Percentiles rank a stretch among this genome's conserved stretches.
Conservation (phyloP, 2,797 vertebrate species). For the Todus mexicanus region DNA sequence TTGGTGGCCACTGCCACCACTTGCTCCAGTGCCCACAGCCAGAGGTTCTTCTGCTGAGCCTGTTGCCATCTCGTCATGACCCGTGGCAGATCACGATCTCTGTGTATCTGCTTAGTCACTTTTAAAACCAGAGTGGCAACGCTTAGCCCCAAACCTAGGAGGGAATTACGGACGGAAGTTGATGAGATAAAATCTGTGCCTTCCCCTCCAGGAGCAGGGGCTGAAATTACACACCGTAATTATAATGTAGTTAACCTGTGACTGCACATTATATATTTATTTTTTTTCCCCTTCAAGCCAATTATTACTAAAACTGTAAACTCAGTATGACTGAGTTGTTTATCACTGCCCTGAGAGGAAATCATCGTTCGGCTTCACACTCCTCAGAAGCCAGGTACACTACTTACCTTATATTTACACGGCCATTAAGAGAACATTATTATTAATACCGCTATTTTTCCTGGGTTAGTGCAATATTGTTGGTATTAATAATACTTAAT, state of each 20-base stretch:
- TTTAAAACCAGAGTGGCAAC: neutral
- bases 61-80: neutral
- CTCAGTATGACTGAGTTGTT: constrained; percentile 45
- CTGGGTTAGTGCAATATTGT: neutral
- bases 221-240: constrained; percentile 53
- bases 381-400: constrained; percentile 20
- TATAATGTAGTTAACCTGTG: constrained; percentile 50
- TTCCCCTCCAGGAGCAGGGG: constrained; percentile 42
- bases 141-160: neutral
- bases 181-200: constrained; percentile 50
- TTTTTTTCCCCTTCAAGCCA: constrained; percentile 25
- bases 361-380: neutral
- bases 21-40: neutral
- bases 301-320: constrained; percentile 49
- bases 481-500: constrained; percentile 54
- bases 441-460: constrained; percentile 37
- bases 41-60: neutral
- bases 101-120: neutral
- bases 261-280: neutral
- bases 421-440: constrained; percentile 33
- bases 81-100: rapidly evolving
- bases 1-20: neutral
- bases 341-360: constrained; percentile 43
- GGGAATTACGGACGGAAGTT: neutral
- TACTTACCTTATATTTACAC: constrained; percentile 25